Evolutionary conservation across 2,888 invertebrate species (phyloP), one percentile per base, ranked within the genome.

Genomic region (Pristionchus mayeri): DNA sequence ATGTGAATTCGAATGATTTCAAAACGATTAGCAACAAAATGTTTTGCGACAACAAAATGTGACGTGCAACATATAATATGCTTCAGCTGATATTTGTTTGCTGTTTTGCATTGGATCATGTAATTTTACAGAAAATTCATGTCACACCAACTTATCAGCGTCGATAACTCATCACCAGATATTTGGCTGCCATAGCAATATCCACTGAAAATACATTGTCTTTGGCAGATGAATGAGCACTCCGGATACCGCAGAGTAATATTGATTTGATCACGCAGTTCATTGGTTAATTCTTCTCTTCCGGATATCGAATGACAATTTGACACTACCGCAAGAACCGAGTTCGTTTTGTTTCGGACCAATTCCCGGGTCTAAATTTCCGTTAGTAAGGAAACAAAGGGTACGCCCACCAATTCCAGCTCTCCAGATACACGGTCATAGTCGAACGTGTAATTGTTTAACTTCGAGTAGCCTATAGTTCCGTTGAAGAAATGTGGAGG

Each of bases 401-500:
- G 44, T 13, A 13, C 44, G 6, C 44, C 6, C 13, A 44, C 44
- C 44, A n/a, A 54, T 13, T 54, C 4, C 7, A 54, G 63, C 6
- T 13, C 27, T 63, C n/a, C 3, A n/a, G 30, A 11, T 18, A 7
- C 27, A 16, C 3, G 3, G 27, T 48, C 76, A 18, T 76, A 76
- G 21, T 76, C 30, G 16, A 24, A 76, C 16, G 40, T 50, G 76
- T 76, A 76, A 44, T 76, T 50, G 76, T 76, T 76, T n/a, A 76
- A 3, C 0, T 18, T 16, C 13, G 76, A 76, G 21, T 76, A 76
- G 34, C 76, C 50, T 3, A 76, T 50, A n/a, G 76, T 76, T 30
- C 76, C 76, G 40, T 76, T 76, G 76, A 76, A 76, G 50, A 48
- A 76, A 16, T 48, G 18, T 18, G 48, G 76, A 48, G 76, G 76